Conservation (phyloP, 2,888 invertebrate genomes). For the Myathropa florea region DNA sequence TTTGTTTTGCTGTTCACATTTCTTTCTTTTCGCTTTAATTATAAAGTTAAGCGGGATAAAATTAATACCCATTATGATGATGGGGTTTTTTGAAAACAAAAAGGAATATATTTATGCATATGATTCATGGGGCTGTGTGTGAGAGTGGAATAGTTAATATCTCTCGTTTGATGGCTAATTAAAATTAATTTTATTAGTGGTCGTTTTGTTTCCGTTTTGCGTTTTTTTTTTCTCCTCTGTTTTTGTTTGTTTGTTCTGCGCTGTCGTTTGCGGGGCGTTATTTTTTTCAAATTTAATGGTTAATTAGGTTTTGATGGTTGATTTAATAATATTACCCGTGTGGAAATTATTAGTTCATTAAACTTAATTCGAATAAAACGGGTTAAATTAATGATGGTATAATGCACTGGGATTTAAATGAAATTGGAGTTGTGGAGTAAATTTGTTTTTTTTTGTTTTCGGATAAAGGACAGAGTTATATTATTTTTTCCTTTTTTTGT, state of each 20-base stretch:
- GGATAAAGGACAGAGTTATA: too few species aligned
- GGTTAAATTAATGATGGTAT: constrained; percentile 8
- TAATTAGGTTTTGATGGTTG: constrained; percentile 24
- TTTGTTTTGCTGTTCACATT: neutral
- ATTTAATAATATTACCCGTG: constrained; percentile 17
- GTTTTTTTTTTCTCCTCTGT: neutral
- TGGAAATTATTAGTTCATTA: constrained; percentile 47
- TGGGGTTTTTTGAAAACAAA: neutral
- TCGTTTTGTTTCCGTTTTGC: neutral
- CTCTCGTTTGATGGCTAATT: constrained; percentile 32
- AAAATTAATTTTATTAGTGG: constrained; percentile 7
- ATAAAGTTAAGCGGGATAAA: neutral
- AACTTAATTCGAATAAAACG: constrained; percentile 17
- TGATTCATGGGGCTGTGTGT: constrained; percentile 13
- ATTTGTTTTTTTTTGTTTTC: neutral
- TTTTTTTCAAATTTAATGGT: constrained; percentile 16
- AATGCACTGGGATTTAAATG: neutral
- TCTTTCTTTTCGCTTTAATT: constrained; percentile 7
- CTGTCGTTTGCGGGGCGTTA: neutral
- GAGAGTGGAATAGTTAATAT: constrained; percentile 22
- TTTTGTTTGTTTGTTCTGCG: neutral
- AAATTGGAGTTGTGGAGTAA: neutral
- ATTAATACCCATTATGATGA: constrained; percentile 1
- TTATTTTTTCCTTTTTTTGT: too few species aligned
- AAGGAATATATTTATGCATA: neutral